phyloP scores from a whole-genome alignment of 2,888 invertebrate genomes.

The Caenorhabditis afra region DNA sequence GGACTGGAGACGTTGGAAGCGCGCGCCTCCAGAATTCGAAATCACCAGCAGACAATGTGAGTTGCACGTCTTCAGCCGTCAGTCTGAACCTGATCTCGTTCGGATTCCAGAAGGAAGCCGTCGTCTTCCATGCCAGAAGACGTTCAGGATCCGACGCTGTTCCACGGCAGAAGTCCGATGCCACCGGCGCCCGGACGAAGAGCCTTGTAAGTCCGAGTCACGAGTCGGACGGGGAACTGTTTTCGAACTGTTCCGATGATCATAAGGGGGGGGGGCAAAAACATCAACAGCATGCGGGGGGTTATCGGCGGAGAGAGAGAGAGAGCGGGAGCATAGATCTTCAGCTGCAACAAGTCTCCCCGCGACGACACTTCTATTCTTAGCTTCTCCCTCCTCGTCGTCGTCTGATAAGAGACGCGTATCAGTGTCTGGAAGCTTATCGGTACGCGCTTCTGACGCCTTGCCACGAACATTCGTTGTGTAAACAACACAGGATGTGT shows the following conservation, averaged over 20 bases:
- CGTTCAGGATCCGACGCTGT: slow-evolving; percentile 22
- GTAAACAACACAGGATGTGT: too few species aligned
- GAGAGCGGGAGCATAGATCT: too few species aligned
- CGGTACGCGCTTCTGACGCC: too few species aligned
- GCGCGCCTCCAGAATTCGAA: slow-evolving; percentile 40
- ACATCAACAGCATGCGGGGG: background rate
- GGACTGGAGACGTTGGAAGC: slow-evolving; percentile 60
- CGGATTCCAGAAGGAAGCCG: slow-evolving; percentile 1
- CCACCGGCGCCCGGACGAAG: slow-evolving; percentile 42
- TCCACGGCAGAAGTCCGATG: slow-evolving; percentile 35
- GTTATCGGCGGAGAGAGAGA: too few species aligned
- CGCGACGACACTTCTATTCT: too few species aligned
- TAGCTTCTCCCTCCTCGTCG: too few species aligned
- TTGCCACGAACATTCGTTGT: too few species aligned
- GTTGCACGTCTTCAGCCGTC: background rate
- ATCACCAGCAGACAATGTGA: slow-evolving; percentile 17
- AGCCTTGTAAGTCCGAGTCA: slow-evolving; percentile 24
- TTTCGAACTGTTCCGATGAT: slow-evolving; percentile 1
- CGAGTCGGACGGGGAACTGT: slow-evolving; percentile 2
- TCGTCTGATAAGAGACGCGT: too few species aligned
- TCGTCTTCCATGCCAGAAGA: slow-evolving; percentile 19
- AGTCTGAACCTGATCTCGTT: background rate
- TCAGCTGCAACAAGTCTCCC: too few species aligned
- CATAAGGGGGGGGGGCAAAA: background rate
- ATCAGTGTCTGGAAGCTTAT: too few species aligned